phyloP scores from a whole-genome alignment of 2,797 vertebrate species.

The Molothrus ater region DNA sequence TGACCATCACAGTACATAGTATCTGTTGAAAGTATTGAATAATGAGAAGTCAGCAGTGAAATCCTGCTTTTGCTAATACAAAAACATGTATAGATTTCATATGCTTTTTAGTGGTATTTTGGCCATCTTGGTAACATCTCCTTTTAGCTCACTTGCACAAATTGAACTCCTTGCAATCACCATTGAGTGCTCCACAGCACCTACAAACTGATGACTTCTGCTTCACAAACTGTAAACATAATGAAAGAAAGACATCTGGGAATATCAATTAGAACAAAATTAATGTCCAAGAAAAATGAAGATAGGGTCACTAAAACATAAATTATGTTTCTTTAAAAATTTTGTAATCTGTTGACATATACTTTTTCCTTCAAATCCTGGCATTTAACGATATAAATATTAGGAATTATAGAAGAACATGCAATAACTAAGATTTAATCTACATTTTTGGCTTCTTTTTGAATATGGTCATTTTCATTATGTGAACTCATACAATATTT shows the following conservation, averaged over 20 bases:
- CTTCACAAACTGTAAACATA: background rate
- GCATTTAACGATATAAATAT: background rate
- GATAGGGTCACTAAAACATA: background rate
- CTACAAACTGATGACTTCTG: background rate
- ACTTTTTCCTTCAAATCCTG: fast-evolving
- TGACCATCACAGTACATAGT: background rate
- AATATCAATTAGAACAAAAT: background rate
- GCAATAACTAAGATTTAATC: background rate
- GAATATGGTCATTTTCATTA: background rate
- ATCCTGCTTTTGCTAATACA: background rate
- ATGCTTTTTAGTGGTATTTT: background rate
- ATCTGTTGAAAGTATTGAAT: background rate
- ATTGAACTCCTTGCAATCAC: background rate
- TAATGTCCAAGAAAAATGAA: background rate
- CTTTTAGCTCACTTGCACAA: background rate
- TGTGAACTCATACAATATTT: background rate
- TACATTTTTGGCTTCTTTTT: background rate
- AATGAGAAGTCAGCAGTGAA: background rate
- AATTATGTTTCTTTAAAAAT: background rate
- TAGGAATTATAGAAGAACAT: background rate
- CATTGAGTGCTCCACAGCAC: background rate
- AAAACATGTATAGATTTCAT: background rate
- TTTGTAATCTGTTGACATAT: background rate
- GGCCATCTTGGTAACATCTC: background rate
- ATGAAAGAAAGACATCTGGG: background rate